Conservation (phyloP, 92 coral and sea anemone genomes). For the Porites rus region DNA sequence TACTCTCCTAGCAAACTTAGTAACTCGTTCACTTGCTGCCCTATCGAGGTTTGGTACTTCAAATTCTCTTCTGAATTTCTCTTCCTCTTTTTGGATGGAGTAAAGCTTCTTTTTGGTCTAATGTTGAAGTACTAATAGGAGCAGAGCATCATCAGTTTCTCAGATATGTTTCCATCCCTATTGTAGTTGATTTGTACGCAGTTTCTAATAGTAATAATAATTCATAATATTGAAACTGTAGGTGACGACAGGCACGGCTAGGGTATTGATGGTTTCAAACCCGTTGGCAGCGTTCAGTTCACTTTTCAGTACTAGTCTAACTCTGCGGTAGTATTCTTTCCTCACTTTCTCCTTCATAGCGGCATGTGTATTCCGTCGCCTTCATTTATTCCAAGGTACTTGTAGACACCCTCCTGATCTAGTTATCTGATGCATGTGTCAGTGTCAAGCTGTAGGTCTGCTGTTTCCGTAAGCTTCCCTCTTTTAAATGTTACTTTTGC, state of each 20-base stretch:
- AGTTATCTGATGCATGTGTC: not conserved
- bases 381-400: slow-evolving; percentile 39
- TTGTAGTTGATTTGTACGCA: too few relatives aligned
- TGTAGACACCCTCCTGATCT: not conserved
- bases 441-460: slow-evolving; percentile 17
- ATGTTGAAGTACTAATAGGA: too few relatives aligned
- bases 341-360: slow-evolving; percentile 42
- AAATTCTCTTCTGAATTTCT: too few relatives aligned
- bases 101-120: too few relatives aligned
- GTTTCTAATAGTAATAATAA: not conserved
- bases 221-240: slow-evolving; percentile 5
- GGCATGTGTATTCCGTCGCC: slow-evolving; percentile 32
- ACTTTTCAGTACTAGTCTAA: slow-evolving; percentile 39
- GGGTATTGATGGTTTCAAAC: slow-evolving; percentile 41
- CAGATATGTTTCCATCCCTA: too few relatives aligned
- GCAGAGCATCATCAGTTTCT: too few relatives aligned
- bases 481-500: not conserved
- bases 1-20: too few relatives aligned
- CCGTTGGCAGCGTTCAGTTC: slow-evolving; percentile 49
- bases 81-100: too few relatives aligned
- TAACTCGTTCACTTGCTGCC: too few relatives aligned
- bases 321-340: slow-evolving; percentile 50
- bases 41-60: too few relatives aligned
- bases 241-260: slow-evolving; percentile 17
- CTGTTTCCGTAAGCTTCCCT: slow-evolving; percentile 2